Evolutionary conservation across 2,888 invertebrate species (phyloP), one percentile per base, ranked within the genome.

Genomic region (Lepidochitona cinerea): DNA sequence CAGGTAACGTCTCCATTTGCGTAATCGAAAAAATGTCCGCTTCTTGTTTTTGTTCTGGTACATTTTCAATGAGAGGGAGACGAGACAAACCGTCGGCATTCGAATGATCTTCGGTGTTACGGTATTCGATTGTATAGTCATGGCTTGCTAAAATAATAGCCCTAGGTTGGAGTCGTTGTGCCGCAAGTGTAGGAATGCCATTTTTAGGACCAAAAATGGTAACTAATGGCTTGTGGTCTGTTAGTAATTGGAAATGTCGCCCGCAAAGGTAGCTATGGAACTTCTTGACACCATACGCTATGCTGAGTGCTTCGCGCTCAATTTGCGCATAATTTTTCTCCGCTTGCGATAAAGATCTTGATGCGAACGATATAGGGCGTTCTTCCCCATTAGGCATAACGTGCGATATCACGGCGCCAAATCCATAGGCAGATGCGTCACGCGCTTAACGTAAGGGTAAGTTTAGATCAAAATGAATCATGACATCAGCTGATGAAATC

Each of bases 261-360:
- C 90, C 90, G 69, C 79, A 87, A 0, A 91, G 52, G 36, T 73
- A 68, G 14, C 0, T 41, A 29, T 75, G 37, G 9, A 72, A 69
- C 23, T 68, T 53, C 59, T 68, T 52, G 5, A 73, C 68, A n/a
- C 70, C 70, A 23, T n/a, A 76, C 14, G 73, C 69, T 18, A 77
- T 72, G 9, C 86, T 81, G 37, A 89, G 78, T 36, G 90, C 88
- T 81, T 88, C 90, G 74, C 88, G 88, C 54, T 90, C 89, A 26
- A 90, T 73, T 74, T 89, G 88, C 23, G 86, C 83, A 77, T 90
- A 90, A 26, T 85, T 75, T 33, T 54, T 49, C 53, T 80, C 79
- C 9, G 75, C 70, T 18, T 37, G 14, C 9, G 72, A 64, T 33
- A 79, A 67, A 14, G 77, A 76, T n/a, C 79, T 52, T n/a, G 80